phyloP scores from a whole-genome alignment of 2,113 vertebrate species.

The Tenrec ecaudatus region DNA sequence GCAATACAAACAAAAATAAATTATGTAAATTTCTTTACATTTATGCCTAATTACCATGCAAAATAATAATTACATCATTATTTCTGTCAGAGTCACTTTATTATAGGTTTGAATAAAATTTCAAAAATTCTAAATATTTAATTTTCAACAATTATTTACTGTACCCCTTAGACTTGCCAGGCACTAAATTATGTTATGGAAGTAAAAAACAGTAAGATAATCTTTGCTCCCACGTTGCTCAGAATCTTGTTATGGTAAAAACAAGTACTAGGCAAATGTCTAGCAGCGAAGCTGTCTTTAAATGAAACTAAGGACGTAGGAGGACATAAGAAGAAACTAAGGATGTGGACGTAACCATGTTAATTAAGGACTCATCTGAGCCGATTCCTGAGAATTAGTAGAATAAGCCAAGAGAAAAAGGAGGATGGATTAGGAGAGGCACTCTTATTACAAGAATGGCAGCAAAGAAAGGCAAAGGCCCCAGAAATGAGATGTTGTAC shows the following conservation, averaged over 20 bases:
- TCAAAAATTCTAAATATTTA: constrained; percentile 57
- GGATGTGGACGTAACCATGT: neutral
- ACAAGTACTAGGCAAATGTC: neutral
- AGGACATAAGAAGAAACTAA: neutral
- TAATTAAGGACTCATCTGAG: neutral
- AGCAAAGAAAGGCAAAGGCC: neutral
- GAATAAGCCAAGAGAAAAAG: neutral
- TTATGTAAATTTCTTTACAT: constrained; percentile 53
- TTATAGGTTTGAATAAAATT: constrained; percentile 54
- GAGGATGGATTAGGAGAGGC: neutral
- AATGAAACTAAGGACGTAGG: neutral
- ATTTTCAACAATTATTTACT: constrained; percentile 57
- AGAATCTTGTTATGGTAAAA: neutral
- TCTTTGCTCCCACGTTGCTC: neutral
- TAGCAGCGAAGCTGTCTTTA: constrained; percentile 6
- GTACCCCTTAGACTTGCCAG: neutral
- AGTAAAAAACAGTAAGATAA: constrained; percentile 34
- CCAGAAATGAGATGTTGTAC: neutral
- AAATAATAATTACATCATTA: constrained; percentile 39
- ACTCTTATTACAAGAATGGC: neutral
- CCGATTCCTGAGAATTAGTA: neutral
- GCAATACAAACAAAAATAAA: constrained; percentile 61
- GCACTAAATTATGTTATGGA: neutral
- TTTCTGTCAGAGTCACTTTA: constrained; percentile 55
- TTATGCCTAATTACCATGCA: constrained; percentile 50